phyloP scores from a whole-genome alignment of 2,113 vertebrate species.

The Caranx melampygus region DNA sequence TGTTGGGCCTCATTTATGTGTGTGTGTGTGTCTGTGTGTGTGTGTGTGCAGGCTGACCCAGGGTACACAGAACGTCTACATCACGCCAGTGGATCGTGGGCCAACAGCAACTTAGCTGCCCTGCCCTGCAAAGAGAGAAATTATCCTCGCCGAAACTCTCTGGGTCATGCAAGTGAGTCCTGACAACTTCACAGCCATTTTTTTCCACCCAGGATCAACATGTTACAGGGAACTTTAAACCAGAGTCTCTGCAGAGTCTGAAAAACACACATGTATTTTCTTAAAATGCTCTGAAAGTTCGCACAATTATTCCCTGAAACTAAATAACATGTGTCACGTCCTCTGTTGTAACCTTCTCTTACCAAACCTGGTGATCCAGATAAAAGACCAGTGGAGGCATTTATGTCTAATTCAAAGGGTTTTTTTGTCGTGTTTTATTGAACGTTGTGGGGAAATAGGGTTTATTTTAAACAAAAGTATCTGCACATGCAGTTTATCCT shows the following conservation, averaged over 20 bases:
- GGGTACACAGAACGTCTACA: constrained; percentile 87
- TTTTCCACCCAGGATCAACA: neutral
- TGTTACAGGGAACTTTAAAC: neutral
- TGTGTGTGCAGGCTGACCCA: constrained; percentile 87
- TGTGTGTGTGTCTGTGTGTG: constrained; percentile 35
- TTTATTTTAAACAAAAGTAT: neutral
- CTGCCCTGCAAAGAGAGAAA: constrained; percentile 83
- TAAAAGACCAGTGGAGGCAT: neutral
- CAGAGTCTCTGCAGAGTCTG: neutral
- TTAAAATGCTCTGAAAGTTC: neutral
- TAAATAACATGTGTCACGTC: neutral
- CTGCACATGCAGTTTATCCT: neutral
- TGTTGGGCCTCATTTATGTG: constrained; percentile 83
- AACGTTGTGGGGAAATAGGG: neutral
- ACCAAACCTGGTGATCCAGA: neutral
- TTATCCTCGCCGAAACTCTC: constrained; percentile 81
- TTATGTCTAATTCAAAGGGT: neutral
- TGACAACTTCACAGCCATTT: constrained; percentile 1
- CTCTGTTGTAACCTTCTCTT: neutral
- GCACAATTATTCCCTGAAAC: neutral
- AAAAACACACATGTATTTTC: neutral
- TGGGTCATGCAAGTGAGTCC: constrained; percentile 88
- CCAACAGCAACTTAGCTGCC: constrained; percentile 83
- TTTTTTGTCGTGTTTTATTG: neutral
- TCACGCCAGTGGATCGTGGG: constrained; percentile 84